A percentile compares a stretch with the other conserved stretches of the same genome.
Evolutionary conservation across 2,113 vertebrate genomes (phyloP).

Genomic region (Megalops atlanticus): DNA sequence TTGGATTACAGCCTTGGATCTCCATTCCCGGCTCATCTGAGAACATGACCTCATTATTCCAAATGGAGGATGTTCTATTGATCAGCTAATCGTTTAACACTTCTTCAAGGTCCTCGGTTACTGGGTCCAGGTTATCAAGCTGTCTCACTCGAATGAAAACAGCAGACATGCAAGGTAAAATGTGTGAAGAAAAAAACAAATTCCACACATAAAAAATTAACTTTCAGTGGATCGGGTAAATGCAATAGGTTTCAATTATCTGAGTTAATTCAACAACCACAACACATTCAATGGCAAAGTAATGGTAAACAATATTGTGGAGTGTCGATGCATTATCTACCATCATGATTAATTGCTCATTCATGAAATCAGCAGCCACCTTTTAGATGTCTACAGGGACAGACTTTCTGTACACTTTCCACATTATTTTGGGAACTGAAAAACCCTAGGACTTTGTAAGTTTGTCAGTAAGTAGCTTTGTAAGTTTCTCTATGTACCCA

Average conservation of each 20-base stretch:
- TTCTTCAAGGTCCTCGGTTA: slow-evolving; percentile 21
- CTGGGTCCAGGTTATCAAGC: background rate
- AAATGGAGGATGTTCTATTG: slow-evolving; percentile 22
- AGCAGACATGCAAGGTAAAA: background rate
- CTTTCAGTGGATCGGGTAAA: background rate
- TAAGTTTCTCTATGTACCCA: background rate
- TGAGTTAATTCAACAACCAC: background rate
- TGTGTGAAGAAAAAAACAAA: background rate
- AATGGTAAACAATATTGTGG: background rate
- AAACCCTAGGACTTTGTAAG: background rate
- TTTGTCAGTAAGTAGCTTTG: background rate
- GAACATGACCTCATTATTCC: slow-evolving; percentile 21
- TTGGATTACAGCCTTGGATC: slow-evolving; percentile 18
- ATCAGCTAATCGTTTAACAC: slow-evolving; percentile 29
- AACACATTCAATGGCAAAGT: background rate
- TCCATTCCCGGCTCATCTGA: background rate
- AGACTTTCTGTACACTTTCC: background rate
- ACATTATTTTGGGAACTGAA: slow-evolving; percentile 1
- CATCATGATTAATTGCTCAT: background rate
- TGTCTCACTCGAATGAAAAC: background rate
- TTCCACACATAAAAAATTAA: background rate
- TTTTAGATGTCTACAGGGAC: background rate
- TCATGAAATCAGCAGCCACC: background rate
- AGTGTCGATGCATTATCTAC: background rate
- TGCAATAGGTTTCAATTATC: background rate